Evolutionary conservation across 2,113 vertebrate species (phyloP).

Genomic region (Turdus rufiventris): DNA sequence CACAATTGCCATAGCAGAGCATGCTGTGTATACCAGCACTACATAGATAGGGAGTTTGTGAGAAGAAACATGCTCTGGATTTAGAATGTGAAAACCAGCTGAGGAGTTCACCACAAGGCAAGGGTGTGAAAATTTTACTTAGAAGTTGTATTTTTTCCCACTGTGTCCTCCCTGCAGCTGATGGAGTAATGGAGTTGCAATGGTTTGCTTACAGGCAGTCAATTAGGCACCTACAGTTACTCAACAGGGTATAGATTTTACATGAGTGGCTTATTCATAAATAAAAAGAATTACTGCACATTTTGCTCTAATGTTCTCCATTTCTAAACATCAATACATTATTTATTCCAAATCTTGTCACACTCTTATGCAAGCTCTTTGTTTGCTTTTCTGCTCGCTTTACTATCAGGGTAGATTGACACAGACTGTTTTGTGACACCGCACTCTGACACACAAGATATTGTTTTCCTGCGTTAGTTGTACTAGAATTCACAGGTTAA

Average conservation of each 20-base stretch:
- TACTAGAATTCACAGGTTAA: not conserved
- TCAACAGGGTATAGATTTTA: conserved; percentile 63
- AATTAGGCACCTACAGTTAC: conserved; percentile 72
- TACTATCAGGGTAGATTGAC: not conserved
- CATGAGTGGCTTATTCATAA: conserved; percentile 57
- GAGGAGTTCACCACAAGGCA: conserved; percentile 27
- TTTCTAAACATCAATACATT: not conserved
- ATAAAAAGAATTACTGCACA: conserved; percentile 49
- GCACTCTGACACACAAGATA: not conserved
- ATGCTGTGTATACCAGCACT: not conserved
- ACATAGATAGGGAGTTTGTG: not conserved
- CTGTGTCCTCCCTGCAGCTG: conserved; percentile 33
- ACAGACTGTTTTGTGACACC: not conserved
- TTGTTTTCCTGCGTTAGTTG: not conserved
- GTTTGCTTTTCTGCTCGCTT: not conserved
- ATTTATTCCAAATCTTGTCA: not conserved
- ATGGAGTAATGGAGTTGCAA: conserved; percentile 52
- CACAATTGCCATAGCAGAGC: not conserved
- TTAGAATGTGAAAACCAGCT: conserved; percentile 25
- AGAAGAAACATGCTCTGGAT: not conserved
- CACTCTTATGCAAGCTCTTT: not conserved
- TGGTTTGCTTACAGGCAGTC: conserved; percentile 63
- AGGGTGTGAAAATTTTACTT: conserved; percentile 64
- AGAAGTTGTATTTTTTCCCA: conserved; percentile 60
- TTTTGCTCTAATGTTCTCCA: not conserved